These are phyloP conservation scores for Drosophila mayaguana DNA, from an alignment of 2,888 invertebrate species.

Conservation along the genomic window DNA sequence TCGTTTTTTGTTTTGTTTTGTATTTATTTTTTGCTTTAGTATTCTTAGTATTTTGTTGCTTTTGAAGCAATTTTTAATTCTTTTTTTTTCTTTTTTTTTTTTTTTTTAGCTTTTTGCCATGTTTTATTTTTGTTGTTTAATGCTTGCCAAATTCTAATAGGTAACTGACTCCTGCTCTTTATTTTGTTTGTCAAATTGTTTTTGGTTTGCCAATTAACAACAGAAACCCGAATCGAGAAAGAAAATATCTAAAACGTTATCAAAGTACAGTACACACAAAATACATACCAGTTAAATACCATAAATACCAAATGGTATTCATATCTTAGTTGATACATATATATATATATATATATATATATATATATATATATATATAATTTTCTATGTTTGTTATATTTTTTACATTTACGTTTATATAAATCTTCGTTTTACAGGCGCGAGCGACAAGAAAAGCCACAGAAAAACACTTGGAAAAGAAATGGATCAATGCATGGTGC, in stretches of 20 bases:
- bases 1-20: not conserved
- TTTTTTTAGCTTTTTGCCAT: conserved; percentile 31
- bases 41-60: conserved; percentile 65
- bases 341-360: conserved; percentile 32
- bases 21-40: conserved; percentile 24
- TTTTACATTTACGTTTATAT: conserved; percentile 37
- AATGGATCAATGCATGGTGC: conserved; percentile 32
- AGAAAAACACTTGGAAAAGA: conserved; percentile 49
- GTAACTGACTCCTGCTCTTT: conserved; percentile 85
- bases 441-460: conserved; percentile 70
- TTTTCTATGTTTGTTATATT: conserved; percentile 14
- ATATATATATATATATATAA: conserved; percentile 14
- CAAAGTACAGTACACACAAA: conserved; percentile 57
- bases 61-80: conserved; percentile 66
- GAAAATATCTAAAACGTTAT: conserved; percentile 28
- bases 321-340: conserved; percentile 28
- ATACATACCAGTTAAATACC: conserved; percentile 43
- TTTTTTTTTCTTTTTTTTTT: conserved; percentile 29
- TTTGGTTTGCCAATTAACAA: conserved; percentile 75
- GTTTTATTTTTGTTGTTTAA: conserved; percentile 44
- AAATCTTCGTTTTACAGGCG: conserved; percentile 59
- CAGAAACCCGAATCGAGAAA: conserved; percentile 62
- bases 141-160: conserved; percentile 82
- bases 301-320: conserved; percentile 45
- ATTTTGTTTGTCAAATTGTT: conserved; percentile 76